Percentiles rank a stretch among this genome's conserved stretches.
Conservation (phyloP, 2,888 invertebrate genomes). For the Folsomia candida region DNA sequence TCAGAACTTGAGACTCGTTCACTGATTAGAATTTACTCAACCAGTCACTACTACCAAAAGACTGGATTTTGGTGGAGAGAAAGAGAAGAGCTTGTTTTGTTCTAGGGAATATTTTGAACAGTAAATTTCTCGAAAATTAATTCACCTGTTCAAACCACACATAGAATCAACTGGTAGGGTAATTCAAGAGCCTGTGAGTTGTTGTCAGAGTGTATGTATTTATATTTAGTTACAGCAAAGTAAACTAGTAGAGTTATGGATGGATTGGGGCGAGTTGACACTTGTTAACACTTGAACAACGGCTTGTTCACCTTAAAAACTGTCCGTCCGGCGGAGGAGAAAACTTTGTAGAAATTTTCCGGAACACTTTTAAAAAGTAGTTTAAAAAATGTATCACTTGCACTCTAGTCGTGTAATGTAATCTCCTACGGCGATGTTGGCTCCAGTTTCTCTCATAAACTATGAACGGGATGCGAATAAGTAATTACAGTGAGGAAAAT, state of each 20-base stretch:
- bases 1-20: background rate
- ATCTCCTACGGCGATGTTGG: background rate
- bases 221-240: no score
- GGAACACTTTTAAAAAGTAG: slow-evolving; percentile 1
- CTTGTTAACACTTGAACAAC: background rate
- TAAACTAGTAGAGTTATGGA: no score
- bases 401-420: background rate
- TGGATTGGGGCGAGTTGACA: background rate
- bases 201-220: no score
- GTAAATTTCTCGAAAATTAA: no score
- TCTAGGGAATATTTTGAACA: no score
- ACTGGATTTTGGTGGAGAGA: no score
- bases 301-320: background rate
- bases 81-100: no score
- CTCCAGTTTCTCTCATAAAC: background rate
- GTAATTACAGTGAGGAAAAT: background rate
- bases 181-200: no score
- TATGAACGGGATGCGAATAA: background rate
- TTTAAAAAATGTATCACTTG: background rate
- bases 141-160: no score
- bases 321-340: background rate
- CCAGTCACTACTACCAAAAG: no score
- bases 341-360: background rate
- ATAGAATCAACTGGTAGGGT: no score
- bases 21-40: no score